Evolutionary conservation across 1,140 invertebrate species (phyloP).

Genomic region (Pogonomyrmex californicus): DNA sequence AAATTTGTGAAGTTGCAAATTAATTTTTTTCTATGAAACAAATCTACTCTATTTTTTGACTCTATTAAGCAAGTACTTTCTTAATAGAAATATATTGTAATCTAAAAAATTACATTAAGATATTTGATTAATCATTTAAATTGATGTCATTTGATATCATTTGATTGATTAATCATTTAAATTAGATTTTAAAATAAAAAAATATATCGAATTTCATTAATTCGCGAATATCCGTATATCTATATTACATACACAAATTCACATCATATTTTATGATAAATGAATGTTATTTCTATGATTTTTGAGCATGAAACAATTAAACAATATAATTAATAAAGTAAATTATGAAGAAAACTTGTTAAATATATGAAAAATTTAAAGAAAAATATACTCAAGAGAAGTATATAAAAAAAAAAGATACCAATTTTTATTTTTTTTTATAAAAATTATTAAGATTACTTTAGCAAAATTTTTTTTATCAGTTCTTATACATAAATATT

Average conservation of each 20-base stretch:
- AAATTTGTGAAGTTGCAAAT: too few species aligned
- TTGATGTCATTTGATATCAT: too few species aligned
- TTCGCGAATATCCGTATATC: neutral
- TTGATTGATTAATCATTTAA: neutral
- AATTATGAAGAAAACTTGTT: neutral
- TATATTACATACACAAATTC: neutral
- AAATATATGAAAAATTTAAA: constrained; percentile 1
- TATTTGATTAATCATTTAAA: neutral
- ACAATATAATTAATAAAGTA: neutral
- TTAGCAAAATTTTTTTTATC: too few species aligned
- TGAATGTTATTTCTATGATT: neutral
- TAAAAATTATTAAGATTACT: too few species aligned
- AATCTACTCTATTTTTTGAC: too few species aligned
- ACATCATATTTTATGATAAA: neutral
- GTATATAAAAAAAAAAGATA: too few species aligned
- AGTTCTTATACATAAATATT: too few species aligned
- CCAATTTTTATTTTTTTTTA: too few species aligned
- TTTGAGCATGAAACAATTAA: constrained; percentile 11
- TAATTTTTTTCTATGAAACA: too few species aligned
- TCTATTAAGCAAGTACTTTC: too few species aligned
- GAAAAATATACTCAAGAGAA: too few species aligned
- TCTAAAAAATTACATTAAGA: neutral
- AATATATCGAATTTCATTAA: neutral
- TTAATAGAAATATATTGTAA: neutral
- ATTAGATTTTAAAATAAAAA: neutral